Conservation (phyloP, 2,113 vertebrate species). For the Oenanthe melanoleuca region DNA sequence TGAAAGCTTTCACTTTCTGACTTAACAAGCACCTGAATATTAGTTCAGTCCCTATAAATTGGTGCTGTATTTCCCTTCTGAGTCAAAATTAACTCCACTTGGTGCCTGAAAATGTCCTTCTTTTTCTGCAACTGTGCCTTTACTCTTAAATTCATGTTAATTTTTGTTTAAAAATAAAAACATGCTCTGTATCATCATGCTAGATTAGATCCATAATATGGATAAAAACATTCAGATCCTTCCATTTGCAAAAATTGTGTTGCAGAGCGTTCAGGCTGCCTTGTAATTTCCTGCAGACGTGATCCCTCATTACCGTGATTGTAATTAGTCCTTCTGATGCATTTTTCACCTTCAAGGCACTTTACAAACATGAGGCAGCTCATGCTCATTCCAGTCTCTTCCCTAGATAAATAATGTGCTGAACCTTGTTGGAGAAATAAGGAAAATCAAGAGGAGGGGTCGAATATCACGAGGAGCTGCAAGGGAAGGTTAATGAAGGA, state of each 20-base stretch:
- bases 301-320: conserved; percentile 2
- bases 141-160: neutral
- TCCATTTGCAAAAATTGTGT: neutral
- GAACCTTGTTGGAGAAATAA: neutral
- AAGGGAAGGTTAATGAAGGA: neutral
- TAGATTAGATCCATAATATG: neutral
- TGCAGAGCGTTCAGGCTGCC: neutral
- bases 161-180: conserved; percentile 26
- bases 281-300: conserved; percentile 7
- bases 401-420: neutral
- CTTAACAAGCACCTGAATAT: neutral
- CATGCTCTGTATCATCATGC: neutral
- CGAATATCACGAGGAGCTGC: neutral
- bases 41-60: neutral
- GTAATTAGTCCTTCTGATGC: neutral
- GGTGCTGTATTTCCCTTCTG: neutral
- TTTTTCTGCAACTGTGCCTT: neutral
- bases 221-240: neutral
- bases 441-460: neutral
- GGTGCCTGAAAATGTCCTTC: neutral
- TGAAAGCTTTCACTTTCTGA: conserved; percentile 1
- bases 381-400: neutral
- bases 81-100: neutral
- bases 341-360: neutral
- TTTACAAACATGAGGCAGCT: conserved; percentile 9